These are phyloP conservation scores for Trilocha varians DNA, from an alignment of 2,888 invertebrate species.

Conservation along the genomic window DNA sequence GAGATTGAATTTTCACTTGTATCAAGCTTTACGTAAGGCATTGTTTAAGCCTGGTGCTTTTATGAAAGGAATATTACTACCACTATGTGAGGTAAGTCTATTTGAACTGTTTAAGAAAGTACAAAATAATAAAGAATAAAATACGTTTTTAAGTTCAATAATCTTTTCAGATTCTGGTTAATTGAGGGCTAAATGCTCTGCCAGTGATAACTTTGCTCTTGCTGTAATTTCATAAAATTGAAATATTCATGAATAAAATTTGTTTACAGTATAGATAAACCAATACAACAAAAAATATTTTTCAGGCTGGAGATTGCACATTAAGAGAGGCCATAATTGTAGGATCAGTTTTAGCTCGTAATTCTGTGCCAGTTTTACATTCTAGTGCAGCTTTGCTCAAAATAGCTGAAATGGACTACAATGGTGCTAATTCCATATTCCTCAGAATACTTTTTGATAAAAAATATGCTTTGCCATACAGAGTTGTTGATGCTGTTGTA, in stretches of 20 bases:
- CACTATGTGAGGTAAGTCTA: conserved; percentile 77
- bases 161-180: too few relatives aligned
- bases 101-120: too few relatives aligned
- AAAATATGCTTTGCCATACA: conserved; percentile 96
- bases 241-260: too few relatives aligned
- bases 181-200: too few relatives aligned
- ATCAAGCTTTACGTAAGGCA: conserved; percentile 92
- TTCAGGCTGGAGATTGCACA: conserved; percentile 91
- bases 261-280: too few relatives aligned
- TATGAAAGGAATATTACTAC: conserved; percentile 91
- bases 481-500: conserved; percentile 95
- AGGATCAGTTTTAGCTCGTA: conserved; percentile 91
- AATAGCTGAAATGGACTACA: conserved; percentile 98
- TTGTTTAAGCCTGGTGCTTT: conserved; percentile 98
- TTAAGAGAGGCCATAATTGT: conserved; percentile 96
- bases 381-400: conserved; percentile 95
- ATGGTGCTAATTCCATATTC: conserved; percentile 96
- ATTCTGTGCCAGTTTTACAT: conserved; percentile 94
- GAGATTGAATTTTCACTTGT: conserved; percentile 95
- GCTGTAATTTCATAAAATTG: too few relatives aligned
- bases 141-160: too few relatives aligned
- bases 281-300: conserved; percentile 8
- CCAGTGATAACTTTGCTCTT: too few relatives aligned
- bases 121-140: too few relatives aligned
- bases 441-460: conserved; percentile 95